Evolutionary conservation across 2,888 invertebrate genomes (phyloP).

Genomic region (Sphinx pinastri): DNA sequence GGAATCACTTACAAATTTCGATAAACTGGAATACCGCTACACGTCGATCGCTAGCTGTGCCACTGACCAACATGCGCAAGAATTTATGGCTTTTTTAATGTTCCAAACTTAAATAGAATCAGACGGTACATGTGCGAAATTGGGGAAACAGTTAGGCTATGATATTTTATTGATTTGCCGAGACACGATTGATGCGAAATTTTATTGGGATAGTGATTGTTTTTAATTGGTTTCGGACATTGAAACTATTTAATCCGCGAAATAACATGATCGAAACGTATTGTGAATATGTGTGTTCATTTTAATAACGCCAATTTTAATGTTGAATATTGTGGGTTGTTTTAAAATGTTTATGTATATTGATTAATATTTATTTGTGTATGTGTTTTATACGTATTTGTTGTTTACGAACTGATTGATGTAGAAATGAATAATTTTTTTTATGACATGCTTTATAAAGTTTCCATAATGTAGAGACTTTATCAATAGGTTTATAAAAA

Average conservation of each 20-base stretch:
- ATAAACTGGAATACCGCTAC: conserved; percentile 52
- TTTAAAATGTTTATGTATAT: too few relatives aligned
- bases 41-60: conserved; percentile 45
- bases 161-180: background rate
- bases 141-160: conserved; percentile 12
- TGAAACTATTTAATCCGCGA: background rate
- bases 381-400: too few relatives aligned
- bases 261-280: background rate
- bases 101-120: conserved; percentile 11
- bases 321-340: too few relatives aligned
- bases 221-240: conserved; percentile 14
- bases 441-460: too few relatives aligned
- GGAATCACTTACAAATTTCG: background rate
- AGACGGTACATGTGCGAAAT: conserved; percentile 17
- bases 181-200: conserved; percentile 6
- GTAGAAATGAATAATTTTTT: too few relatives aligned
- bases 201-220: background rate
- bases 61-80: conserved; percentile 37
- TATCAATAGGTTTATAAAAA: too few relatives aligned
- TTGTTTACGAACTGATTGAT: too few relatives aligned
- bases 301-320: background rate
- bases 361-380: background rate
- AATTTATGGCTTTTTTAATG: conserved; percentile 26
- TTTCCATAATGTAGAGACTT: too few relatives aligned
- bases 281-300: background rate